phyloP scores from a whole-genome alignment of 1,140 invertebrate genomes.

The Venturia canescens region DNA sequence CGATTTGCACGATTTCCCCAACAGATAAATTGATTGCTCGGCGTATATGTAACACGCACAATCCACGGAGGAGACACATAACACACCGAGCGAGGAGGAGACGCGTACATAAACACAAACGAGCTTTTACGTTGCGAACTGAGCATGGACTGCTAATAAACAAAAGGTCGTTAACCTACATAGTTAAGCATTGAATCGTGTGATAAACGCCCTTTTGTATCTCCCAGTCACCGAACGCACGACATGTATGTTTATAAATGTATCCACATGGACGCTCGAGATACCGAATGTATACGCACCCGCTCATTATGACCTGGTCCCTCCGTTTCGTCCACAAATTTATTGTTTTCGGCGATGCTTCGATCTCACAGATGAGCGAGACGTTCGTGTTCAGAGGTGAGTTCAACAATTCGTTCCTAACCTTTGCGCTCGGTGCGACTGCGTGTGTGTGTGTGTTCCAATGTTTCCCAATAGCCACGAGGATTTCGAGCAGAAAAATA shows the following conservation, averaged over 20 bases:
- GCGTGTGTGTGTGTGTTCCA: slow-evolving; percentile 52
- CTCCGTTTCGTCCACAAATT: slow-evolving; percentile 78
- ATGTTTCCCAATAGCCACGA: no score
- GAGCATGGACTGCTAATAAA: background rate
- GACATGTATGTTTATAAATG: slow-evolving; percentile 7
- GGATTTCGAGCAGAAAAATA: no score
- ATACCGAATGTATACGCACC: slow-evolving; percentile 67
- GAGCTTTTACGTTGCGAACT: no score
- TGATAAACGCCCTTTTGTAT: background rate
- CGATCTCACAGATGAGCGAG: slow-evolving; percentile 77
- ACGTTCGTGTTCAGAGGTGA: slow-evolving; percentile 78
- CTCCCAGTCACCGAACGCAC: background rate
- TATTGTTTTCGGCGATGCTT: slow-evolving; percentile 80
- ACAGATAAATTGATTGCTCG: slow-evolving; percentile 41
- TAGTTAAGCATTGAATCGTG: background rate
- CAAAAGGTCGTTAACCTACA: background rate
- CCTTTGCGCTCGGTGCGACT: slow-evolving; percentile 78
- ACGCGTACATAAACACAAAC: slow-evolving; percentile 2
- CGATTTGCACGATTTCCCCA: slow-evolving; percentile 32
- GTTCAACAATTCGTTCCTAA: slow-evolving; percentile 77
- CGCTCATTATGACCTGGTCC: slow-evolving; percentile 74
- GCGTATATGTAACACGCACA: background rate
- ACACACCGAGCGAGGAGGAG: background rate
- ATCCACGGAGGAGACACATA: background rate
- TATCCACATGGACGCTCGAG: background rate